Percentiles rank a stretch among this genome's conserved stretches.
Conservation (phyloP, 2,113 vertebrate species). For the Cardinalis cardinalis region DNA sequence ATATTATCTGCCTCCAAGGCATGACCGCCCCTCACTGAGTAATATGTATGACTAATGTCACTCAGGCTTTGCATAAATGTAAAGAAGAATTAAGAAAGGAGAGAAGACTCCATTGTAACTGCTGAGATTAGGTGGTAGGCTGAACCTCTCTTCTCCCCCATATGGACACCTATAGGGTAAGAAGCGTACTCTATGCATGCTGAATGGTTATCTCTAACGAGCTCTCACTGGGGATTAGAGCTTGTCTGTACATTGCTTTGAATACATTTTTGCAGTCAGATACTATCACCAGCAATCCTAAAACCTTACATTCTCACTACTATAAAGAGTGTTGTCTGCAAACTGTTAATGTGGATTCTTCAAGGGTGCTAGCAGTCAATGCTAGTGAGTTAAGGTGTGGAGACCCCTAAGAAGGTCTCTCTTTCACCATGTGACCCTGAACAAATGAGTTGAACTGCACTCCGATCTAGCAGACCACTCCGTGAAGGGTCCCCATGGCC, state of each 20-base stretch:
- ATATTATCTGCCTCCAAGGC: not conserved
- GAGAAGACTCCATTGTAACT: not conserved
- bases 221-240: not conserved
- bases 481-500: rapidly evolving
- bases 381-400: not conserved
- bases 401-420: not conserved
- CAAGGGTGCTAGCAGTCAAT: not conserved
- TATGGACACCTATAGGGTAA: not conserved
- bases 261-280: not conserved
- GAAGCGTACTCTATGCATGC: not conserved
- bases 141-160: not conserved
- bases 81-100: not conserved
- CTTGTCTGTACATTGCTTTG: not conserved
- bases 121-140: not conserved
- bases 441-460: not conserved
- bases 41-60: not conserved
- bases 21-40: not conserved
- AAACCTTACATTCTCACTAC: not conserved
- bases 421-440: not conserved
- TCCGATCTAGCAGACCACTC: not conserved
- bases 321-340: not conserved
- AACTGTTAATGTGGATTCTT: not conserved
- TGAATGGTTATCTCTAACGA: not conserved
- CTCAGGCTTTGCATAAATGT: not conserved
- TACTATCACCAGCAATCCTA: not conserved